A percentile compares a stretch with the other conserved stretches of the same genome.
Conservation (phyloP, 1,140 invertebrate species). For the Dreissena rostriformis region DNA sequence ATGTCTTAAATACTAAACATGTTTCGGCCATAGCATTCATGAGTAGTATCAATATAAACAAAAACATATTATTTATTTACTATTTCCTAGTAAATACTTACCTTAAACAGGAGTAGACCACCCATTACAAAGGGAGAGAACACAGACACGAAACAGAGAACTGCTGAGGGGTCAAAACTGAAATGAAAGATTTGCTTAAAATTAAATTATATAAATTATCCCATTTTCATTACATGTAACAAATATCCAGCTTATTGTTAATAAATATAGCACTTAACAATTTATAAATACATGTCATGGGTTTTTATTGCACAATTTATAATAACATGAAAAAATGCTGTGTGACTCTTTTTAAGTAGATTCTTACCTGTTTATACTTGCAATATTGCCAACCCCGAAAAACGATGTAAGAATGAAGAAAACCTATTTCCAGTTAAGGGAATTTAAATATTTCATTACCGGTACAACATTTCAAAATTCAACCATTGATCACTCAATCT, state of each 20-base stretch:
- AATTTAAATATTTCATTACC: background rate
- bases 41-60: no score
- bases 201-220: background rate
- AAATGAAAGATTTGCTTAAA: constrained; percentile 55
- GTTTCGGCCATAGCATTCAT: no score
- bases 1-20: no score
- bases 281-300: no score
- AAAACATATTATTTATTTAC: no score
- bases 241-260: no score
- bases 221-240: no score
- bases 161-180: constrained; percentile 95
- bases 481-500: no score
- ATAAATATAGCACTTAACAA: background rate
- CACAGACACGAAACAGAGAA: constrained; percentile 93
- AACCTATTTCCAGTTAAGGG: constrained; percentile 83
- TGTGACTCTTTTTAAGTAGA: no score
- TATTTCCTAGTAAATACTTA: constrained; percentile 59
- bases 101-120: constrained; percentile 91
- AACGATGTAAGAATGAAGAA: constrained; percentile 93
- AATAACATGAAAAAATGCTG: no score
- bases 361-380: constrained; percentile 85
- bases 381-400: constrained; percentile 99
- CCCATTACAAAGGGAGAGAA: constrained; percentile 97
- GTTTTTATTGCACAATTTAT: no score
- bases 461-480: no score